Conservation (phyloP, 1,140 invertebrate species). For the Lethocerus indicus region DNA sequence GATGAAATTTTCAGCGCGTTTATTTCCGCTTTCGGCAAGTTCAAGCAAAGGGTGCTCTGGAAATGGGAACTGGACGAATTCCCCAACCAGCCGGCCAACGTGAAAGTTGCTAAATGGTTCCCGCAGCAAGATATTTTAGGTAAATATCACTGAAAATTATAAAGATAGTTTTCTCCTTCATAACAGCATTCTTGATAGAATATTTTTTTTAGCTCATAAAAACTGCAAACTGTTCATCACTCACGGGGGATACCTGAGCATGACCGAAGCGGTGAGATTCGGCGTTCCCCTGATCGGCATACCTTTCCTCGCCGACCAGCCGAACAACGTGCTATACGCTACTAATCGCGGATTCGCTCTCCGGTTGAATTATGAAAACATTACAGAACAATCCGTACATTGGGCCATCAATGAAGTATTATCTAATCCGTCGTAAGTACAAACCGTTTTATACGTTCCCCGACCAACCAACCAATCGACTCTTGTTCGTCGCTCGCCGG, state of each 20-base stretch:
- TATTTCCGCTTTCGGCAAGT: slow-evolving; percentile 29
- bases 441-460: too few relatives aligned
- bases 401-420: slow-evolving; percentile 19
- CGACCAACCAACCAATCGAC: too few relatives aligned
- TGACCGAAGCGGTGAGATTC: slow-evolving; percentile 29
- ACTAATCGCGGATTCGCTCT: slow-evolving; percentile 6
- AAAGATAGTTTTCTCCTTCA: too few relatives aligned
- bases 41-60: slow-evolving; percentile 43
- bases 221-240: slow-evolving; percentile 28
- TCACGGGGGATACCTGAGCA: slow-evolving; percentile 30
- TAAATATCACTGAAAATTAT: slow-evolving; percentile 19
- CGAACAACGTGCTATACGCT: slow-evolving; percentile 26
- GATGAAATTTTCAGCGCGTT: slow-evolving; percentile 17
- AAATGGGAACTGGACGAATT: slow-evolving; percentile 35
- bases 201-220: slow-evolving; percentile 24
- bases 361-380: slow-evolving; percentile 9
- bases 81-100: slow-evolving; percentile 20
- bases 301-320: slow-evolving; percentile 28
- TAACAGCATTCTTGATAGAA: too few relatives aligned
- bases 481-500: too few relatives aligned
- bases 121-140: slow-evolving; percentile 51
- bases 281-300: slow-evolving; percentile 30
- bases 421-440: slow-evolving; percentile 10
- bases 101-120: slow-evolving; percentile 35
- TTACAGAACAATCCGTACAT: slow-evolving; percentile 11